Evolutionary conservation across 2,113 vertebrate genomes (phyloP).

Genomic region (Cromileptes altivelis): DNA sequence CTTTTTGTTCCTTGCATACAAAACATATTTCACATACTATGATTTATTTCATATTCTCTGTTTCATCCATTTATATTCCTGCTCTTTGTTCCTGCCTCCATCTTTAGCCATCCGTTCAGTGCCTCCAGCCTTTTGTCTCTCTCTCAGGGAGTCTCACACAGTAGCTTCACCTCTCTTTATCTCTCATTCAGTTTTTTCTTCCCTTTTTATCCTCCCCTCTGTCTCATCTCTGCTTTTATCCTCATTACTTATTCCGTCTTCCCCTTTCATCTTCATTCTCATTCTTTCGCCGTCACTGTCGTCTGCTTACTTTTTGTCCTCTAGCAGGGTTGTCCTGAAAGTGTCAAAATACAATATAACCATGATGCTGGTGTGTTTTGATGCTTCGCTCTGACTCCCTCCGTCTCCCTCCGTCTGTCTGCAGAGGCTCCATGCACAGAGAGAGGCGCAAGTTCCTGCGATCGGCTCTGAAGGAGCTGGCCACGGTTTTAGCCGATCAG

Average conservation of each 20-base stretch:
- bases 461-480: constrained; percentile 96
- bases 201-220: constrained; percentile 28
- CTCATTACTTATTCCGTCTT: constrained; percentile 65
- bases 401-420: constrained; percentile 28
- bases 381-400: constrained; percentile 33
- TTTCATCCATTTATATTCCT: constrained; percentile 27
- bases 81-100: constrained; percentile 2
- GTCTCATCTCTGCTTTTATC: constrained; percentile 57
- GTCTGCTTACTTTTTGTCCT: constrained; percentile 49
- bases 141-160: constrained; percentile 36
- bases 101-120: constrained; percentile 15
- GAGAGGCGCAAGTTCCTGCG: constrained; percentile 98
- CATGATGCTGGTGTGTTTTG: constrained; percentile 31
- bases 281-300: constrained; percentile 51
- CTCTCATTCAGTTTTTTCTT: constrained; percentile 1
- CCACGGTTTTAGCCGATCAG: constrained; percentile 97
- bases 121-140: background rate
- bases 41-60: constrained; percentile 13
- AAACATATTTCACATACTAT: constrained; percentile 6
- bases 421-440: constrained; percentile 96
- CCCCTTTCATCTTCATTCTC: constrained; percentile 63
- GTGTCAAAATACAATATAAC: constrained; percentile 69
- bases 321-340: constrained; percentile 68
- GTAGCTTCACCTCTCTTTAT: constrained; percentile 32
- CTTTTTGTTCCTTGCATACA: background rate